A percentile compares a stretch with the other conserved stretches of the same genome.
Conservation (phyloP, 1,140 invertebrate species). For the Trypoxylus dichotomus region DNA sequence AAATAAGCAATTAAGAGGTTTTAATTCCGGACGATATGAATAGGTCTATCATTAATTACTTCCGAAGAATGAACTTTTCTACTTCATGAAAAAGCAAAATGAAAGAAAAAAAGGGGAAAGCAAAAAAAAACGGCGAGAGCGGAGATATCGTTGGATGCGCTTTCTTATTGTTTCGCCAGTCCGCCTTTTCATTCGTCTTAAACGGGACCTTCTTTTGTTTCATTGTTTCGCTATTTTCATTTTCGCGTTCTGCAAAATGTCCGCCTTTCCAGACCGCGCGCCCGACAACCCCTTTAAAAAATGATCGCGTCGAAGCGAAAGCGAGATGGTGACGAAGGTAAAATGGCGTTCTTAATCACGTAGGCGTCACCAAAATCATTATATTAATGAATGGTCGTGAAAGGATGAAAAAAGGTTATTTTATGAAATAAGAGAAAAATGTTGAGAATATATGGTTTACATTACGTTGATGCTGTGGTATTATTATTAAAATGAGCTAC, state of each 20-base stretch:
- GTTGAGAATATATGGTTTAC: neutral
- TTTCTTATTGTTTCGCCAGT: neutral
- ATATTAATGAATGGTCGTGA: neutral
- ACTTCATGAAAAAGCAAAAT: neutral
- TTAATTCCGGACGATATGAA: neutral
- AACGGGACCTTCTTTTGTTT: constrained; percentile 2
- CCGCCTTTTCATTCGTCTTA: neutral
- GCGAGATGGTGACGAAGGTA: neutral
- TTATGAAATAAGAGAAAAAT: neutral
- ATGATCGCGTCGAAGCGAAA: neutral
- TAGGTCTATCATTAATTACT: neutral
- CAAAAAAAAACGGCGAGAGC: neutral
- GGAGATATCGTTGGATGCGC: constrained; percentile 5
- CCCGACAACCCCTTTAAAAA: neutral
- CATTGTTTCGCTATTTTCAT: constrained; percentile 3
- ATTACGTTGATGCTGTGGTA: too few relatives aligned
- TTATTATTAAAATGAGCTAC: too few relatives aligned
- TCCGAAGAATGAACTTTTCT: neutral
- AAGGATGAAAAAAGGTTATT: neutral
- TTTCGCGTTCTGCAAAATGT: neutral
- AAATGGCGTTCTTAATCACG: neutral
- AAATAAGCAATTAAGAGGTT: neutral
- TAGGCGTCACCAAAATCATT: neutral
- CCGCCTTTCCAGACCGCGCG: neutral
- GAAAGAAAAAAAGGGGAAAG: too few relatives aligned